Conservation (phyloP, 2,797 vertebrate species). For the Hydrophis major region DNA sequence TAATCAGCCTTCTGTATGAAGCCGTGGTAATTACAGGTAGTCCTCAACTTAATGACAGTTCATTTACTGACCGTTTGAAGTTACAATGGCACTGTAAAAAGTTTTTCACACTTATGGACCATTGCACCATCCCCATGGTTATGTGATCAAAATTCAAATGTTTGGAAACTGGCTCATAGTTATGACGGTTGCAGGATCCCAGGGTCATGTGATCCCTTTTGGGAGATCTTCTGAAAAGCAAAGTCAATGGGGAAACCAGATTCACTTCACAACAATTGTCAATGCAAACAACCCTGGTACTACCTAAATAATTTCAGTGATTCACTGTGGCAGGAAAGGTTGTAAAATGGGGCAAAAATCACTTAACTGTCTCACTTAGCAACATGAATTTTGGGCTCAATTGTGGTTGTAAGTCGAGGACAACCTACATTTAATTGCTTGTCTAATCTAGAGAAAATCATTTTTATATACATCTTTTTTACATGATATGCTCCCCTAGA, state of each 20-base stretch:
- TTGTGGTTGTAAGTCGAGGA: not conserved
- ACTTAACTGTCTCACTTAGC: not conserved
- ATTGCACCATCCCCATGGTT: not conserved
- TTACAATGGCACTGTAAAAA: not conserved
- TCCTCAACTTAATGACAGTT: not conserved
- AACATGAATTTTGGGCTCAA: not conserved
- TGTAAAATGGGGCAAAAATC: not conserved
- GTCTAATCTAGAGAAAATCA: slow-evolving; percentile 54
- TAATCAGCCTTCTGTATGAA: slow-evolving; percentile 19
- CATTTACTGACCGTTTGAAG: not conserved
- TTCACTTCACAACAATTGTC: not conserved
- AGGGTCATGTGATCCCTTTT: not conserved
- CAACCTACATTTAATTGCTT: slow-evolving; percentile 25
- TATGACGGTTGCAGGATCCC: not conserved
- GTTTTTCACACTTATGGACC: not conserved
- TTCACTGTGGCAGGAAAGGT: not conserved
- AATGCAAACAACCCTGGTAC: not conserved
- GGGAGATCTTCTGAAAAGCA: not conserved
- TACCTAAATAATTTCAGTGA: not conserved
- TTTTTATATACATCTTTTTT: slow-evolving; percentile 69
- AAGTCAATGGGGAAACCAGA: not conserved
- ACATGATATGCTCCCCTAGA: slow-evolving; percentile 69
- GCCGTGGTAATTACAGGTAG: slow-evolving; percentile 3
- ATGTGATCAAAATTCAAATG: not conserved
- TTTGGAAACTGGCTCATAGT: not conserved